These are phyloP conservation scores for Dryomyza anilis DNA, from an alignment of 2,888 invertebrate species.

Conservation along the genomic window DNA sequence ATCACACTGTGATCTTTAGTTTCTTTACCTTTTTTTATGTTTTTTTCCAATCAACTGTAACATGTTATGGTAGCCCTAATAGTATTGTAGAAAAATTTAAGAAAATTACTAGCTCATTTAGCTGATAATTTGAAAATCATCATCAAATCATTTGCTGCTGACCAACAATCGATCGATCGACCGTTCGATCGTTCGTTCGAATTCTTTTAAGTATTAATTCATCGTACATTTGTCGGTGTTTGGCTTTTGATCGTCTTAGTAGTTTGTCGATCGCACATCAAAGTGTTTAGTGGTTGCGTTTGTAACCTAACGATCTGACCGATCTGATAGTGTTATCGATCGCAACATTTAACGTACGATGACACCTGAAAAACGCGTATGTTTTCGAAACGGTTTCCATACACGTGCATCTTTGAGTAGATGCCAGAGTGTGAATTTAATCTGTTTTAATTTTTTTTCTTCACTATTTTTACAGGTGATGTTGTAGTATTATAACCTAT, in stretches of 20 bases:
- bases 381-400: conserved; percentile 18
- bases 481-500: not conserved
- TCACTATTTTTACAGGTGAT: not conserved
- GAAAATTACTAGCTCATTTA: conserved; percentile 53
- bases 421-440: no score
- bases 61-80: conserved; percentile 3
- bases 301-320: conserved; percentile 11
- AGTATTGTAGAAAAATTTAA: no score
- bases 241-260: conserved; percentile 51
- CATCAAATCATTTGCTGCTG: conserved; percentile 57
- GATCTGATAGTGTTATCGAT: conserved; percentile 52
- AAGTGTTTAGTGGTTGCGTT: conserved; percentile 12
- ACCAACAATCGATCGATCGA: conserved; percentile 25
- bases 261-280: conserved; percentile 16
- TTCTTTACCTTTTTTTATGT: not conserved
- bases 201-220: not conserved
- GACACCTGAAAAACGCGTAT: conserved; percentile 53
- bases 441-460: no score
- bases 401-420: no score
- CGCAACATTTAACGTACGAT: conserved; percentile 43
- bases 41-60: not conserved
- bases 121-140: conserved; percentile 58
- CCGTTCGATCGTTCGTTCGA: not conserved
- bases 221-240: conserved; percentile 41
- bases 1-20: not conserved